phyloP scores from a whole-genome alignment of 2,113 vertebrate genomes.

The Carettochelys insculpta region DNA sequence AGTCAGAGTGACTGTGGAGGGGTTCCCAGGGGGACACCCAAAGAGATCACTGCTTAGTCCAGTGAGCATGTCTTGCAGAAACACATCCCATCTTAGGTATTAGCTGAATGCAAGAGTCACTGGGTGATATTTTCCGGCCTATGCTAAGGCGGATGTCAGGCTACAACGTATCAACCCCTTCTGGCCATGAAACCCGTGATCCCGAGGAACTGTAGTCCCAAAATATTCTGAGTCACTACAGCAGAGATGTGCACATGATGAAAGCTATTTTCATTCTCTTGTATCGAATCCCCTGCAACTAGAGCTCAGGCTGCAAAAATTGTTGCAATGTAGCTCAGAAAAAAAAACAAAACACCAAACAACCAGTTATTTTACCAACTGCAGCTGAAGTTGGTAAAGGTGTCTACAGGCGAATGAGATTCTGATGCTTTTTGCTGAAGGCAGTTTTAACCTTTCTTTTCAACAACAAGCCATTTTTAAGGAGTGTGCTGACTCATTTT shows the following conservation, averaged over 20 bases:
- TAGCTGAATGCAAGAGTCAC: not conserved
- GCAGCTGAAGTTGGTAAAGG: not conserved
- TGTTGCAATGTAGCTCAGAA: not conserved
- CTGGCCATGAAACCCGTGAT: not conserved
- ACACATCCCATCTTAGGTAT: no score
- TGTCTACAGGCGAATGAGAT: not conserved
- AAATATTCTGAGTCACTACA: not conserved
- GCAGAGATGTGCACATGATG: not conserved
- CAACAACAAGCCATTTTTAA: conserved; percentile 37
- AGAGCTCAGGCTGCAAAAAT: not conserved
- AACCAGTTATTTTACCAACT: not conserved
- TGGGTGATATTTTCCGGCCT: not conserved
- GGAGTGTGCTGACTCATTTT: conserved; percentile 78
- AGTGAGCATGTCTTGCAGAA: no score
- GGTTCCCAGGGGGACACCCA: not conserved
- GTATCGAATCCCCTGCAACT: not conserved
- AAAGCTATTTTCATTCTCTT: not conserved
- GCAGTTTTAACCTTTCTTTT: not conserved
- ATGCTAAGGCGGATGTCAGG: not conserved
- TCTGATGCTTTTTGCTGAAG: not conserved
- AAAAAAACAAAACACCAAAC: not conserved
- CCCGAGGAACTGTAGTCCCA: not conserved
- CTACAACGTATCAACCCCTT: not conserved
- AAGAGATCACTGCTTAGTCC: not conserved
- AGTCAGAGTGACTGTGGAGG: no score